Evolutionary conservation across 2,797 vertebrate genomes (phyloP).

Genomic region (Scolopax rusticola): DNA sequence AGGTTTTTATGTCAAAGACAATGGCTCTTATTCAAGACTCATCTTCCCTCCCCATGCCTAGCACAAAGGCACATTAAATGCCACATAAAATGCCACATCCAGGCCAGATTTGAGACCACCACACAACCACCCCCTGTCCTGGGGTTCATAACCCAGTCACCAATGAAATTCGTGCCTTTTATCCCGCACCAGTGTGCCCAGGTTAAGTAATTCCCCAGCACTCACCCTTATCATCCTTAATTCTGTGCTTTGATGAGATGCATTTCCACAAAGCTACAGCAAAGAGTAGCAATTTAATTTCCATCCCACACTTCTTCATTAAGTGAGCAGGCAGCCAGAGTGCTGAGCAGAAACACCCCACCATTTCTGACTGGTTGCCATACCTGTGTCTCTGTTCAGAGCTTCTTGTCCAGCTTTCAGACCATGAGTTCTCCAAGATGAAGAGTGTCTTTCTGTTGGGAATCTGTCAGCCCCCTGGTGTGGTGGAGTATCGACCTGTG

Average conservation of each 20-base stretch:
- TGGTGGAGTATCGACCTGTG: neutral
- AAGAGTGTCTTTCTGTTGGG: neutral
- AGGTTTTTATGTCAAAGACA: neutral
- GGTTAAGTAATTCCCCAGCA: neutral
- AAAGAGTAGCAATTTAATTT: neutral
- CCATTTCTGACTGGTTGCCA: neutral
- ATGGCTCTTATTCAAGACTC: neutral
- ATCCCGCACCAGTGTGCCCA: accelerated
- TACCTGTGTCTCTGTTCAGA: neutral
- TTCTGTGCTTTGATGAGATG: neutral
- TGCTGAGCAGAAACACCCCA: accelerated
- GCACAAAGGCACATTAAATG: neutral
- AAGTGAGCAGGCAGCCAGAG: neutral
- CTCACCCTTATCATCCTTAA: neutral
- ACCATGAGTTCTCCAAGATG: neutral
- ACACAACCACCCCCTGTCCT: accelerated
- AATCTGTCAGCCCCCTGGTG: neutral
- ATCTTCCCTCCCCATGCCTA: neutral
- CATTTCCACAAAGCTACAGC: neutral
- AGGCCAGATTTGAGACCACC: neutral
- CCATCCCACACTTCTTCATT: neutral
- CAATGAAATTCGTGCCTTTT: accelerated
- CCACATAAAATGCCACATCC: neutral
- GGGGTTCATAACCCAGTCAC: neutral
- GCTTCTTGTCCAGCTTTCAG: neutral